Evolutionary conservation across 1,140 invertebrate genomes (phyloP).

Genomic region (Zaprionus taronus): DNA sequence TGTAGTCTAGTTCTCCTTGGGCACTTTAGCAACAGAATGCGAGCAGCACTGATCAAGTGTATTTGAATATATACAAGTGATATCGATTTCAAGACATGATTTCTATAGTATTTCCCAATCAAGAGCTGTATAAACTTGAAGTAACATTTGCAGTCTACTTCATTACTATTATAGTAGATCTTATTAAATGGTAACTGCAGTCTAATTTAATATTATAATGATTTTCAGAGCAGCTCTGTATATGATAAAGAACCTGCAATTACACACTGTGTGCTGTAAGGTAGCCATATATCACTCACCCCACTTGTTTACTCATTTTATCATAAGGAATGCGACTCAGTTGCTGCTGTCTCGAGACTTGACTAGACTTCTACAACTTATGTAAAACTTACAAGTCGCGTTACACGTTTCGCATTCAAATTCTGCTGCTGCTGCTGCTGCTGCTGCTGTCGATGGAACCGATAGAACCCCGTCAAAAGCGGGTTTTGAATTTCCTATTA

Average conservation of each 20-base stretch:
- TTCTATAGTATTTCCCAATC: background rate
- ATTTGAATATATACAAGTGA: background rate
- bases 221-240: background rate
- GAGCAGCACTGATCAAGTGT: too few species aligned
- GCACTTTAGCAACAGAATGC: too few species aligned
- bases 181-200: too few species aligned
- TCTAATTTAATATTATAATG: background rate
- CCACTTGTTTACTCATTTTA: slow-evolving; percentile 41
- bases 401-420: slow-evolving; percentile 77
- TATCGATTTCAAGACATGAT: background rate
- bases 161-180: background rate
- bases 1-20: background rate
- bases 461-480: slow-evolving; percentile 63
- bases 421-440: slow-evolving; percentile 17
- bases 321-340: background rate
- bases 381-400: slow-evolving; percentile 66
- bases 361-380: slow-evolving; percentile 65
- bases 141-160: background rate
- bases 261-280: background rate
- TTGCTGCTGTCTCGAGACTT: background rate
- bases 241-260: background rate
- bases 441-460: slow-evolving; percentile 16
- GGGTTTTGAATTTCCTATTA: slow-evolving; percentile 72
- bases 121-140: background rate
- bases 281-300: slow-evolving; percentile 1